Conservation (phyloP, 2,888 invertebrate genomes). For the Campopleginae sp. region DNA sequence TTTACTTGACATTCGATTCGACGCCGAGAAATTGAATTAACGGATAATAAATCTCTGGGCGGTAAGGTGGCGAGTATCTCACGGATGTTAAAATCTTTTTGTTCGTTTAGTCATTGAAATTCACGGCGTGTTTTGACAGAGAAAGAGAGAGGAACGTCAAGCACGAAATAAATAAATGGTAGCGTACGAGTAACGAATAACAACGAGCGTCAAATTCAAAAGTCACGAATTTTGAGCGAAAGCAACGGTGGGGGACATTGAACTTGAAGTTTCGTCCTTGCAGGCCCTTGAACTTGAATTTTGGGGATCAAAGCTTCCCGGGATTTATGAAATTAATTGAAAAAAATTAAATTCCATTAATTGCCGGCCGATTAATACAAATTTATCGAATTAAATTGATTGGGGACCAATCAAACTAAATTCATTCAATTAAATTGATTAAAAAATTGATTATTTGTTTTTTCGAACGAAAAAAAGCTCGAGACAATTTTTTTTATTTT, state of each 20-base stretch:
- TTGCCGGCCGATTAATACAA: no score
- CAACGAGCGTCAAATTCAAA: constrained; percentile 37
- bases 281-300: constrained; percentile 10
- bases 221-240: constrained; percentile 48
- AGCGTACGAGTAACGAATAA: constrained; percentile 63
- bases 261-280: constrained; percentile 50
- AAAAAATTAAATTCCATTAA: no score
- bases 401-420: no score
- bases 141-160: constrained; percentile 3
- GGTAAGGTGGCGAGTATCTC: constrained; percentile 24
- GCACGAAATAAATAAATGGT: constrained; percentile 59
- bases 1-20: background rate
- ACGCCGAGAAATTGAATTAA: background rate
- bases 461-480: background rate
- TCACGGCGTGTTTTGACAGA: constrained; percentile 35
- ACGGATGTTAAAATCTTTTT: background rate
- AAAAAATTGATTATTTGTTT: background rate
- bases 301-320: no score
- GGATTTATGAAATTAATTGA: no score
- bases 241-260: constrained; percentile 47
- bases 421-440: no score
- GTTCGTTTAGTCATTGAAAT: constrained; percentile 46
- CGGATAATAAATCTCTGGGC: background rate
- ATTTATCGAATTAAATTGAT: no score
- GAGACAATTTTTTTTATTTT: background rate